phyloP scores from a whole-genome alignment of 2,888 invertebrate species.

The Phlogophora meticulosa region DNA sequence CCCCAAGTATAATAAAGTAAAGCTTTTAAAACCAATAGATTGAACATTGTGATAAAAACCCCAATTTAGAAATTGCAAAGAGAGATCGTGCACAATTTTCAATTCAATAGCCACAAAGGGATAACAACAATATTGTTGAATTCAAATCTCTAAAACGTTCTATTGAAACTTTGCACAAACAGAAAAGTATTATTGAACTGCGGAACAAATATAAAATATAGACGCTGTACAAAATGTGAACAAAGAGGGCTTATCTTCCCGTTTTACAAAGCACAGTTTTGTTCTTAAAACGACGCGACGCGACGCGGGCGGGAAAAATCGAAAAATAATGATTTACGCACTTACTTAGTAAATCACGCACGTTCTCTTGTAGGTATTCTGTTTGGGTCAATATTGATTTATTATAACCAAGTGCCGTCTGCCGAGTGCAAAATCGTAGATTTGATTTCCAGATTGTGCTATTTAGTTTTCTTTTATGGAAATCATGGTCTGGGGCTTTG shows the following conservation, averaged over 20 bases:
- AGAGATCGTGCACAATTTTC: background rate
- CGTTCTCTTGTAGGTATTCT: conserved; percentile 64
- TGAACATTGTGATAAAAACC: background rate
- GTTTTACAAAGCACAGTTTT: conserved; percentile 60
- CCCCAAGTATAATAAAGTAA: too few relatives aligned
- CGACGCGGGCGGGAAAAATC: conserved; percentile 55
- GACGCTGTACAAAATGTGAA: conserved; percentile 34
- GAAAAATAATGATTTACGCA: conserved; percentile 66
- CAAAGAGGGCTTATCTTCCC: conserved; percentile 60
- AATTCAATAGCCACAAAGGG: conserved; percentile 12
- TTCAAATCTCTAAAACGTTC: conserved; percentile 28
- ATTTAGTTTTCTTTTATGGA: conserved; percentile 4
- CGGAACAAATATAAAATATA: conserved; percentile 47
- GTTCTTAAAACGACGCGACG: conserved; percentile 52
- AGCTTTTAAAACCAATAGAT: background rate
- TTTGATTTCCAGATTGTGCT: conserved; percentile 23
- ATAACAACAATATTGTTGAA: conserved; percentile 26
- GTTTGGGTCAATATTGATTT: conserved; percentile 66
- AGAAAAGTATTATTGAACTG: conserved; percentile 28
- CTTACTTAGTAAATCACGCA: conserved; percentile 67
- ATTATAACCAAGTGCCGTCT: conserved; percentile 37
- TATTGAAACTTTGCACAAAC: conserved; percentile 32
- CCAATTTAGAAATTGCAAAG: background rate
- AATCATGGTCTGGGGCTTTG: background rate
- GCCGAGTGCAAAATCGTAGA: conserved; percentile 10